Percentiles rank a stretch among this genome's conserved stretches.
These are phyloP conservation scores for Spea bombifrons DNA, from an alignment of 2,113 vertebrate species.

Conservation along the genomic window DNA sequence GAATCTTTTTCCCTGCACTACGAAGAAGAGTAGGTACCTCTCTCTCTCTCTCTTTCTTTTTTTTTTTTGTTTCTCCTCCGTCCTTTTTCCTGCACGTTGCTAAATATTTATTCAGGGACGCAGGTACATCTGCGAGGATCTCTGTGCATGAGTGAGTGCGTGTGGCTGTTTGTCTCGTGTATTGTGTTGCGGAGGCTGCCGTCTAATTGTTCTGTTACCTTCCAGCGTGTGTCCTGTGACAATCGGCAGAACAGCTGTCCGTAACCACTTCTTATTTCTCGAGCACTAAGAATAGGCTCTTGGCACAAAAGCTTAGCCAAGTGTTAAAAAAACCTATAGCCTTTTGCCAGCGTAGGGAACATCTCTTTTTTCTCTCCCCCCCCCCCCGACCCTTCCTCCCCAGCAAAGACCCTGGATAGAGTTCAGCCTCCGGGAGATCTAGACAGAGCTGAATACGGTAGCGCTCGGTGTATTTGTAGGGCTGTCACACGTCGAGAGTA, in stretches of 20 bases:
- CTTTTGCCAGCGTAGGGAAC: constrained; percentile 51
- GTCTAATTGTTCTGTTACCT: constrained; percentile 64
- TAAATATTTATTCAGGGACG: not conserved
- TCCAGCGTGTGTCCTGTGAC: constrained; percentile 57
- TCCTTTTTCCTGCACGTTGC: constrained; percentile 16
- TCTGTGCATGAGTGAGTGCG: constrained; percentile 56
- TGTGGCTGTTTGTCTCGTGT: constrained; percentile 61
- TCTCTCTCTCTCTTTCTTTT: constrained; percentile 55
- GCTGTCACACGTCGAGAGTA: constrained; percentile 14
- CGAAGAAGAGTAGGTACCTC: constrained; percentile 99
- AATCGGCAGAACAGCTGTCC: constrained; percentile 63
- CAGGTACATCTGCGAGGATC: constrained; percentile 50
- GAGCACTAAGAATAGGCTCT: constrained; percentile 68
- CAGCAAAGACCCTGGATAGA: constrained; percentile 38
- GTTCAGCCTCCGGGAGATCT: constrained; percentile 56
- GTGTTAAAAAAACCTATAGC: constrained; percentile 60
- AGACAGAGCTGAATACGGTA: constrained; percentile 30
- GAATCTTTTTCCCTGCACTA: constrained; percentile 98
- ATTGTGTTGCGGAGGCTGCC: constrained; percentile 57
- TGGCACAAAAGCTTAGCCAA: constrained; percentile 63
- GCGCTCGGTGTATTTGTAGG: constrained; percentile 53
- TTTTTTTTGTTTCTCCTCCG: constrained; percentile 31
- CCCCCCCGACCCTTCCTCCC: not conserved
- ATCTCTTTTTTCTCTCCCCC: constrained; percentile 25
- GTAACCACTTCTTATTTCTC: constrained; percentile 63